A percentile compares a stretch with the other conserved stretches of the same genome.
These are phyloP conservation scores for Nanorana parkeri DNA, from an alignment of 2,113 vertebrate species.

Conservation along the genomic window DNA sequence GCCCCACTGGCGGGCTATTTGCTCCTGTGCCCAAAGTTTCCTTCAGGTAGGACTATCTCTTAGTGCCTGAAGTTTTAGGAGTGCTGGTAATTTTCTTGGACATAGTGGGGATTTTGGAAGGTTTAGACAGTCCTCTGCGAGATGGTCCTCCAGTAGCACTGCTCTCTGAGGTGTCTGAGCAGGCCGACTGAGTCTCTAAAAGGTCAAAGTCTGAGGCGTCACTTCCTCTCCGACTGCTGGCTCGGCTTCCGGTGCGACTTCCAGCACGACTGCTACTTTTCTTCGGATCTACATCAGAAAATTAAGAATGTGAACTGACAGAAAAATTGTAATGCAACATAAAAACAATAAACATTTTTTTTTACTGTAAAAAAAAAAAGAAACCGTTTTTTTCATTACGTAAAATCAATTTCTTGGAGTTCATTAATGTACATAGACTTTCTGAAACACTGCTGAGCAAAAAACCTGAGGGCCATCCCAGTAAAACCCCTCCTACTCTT, in stretches of 20 bases:
- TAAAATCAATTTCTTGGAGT: too few species aligned
- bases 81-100: conserved; percentile 91
- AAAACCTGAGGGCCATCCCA: too few species aligned
- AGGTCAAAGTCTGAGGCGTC: conserved; percentile 96
- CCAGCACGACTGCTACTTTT: conserved; percentile 87
- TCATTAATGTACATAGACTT: too few species aligned
- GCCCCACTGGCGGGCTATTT: conserved; percentile 51
- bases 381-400: too few species aligned
- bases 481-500: too few species aligned
- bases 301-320: not conserved
- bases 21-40: conserved; percentile 20
- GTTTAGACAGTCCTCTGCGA: conserved; percentile 77
- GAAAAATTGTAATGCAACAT: too few species aligned
- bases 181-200: conserved; percentile 90
- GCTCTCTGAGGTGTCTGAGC: conserved; percentile 94
- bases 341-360: too few species aligned
- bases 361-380: too few species aligned
- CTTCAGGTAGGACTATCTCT: conserved; percentile 78
- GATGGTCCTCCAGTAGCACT: conserved; percentile 80
- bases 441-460: too few species aligned
- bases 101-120: conserved; percentile 97
- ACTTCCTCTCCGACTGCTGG: conserved; percentile 92
- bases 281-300: conserved; percentile 80
- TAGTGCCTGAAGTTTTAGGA: conserved; percentile 79
- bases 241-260: conserved; percentile 81